A percentile compares a stretch with the other conserved stretches of the same genome.
phyloP scores from a whole-genome alignment of 2,888 invertebrate species.

The Heliconius ismenius region DNA sequence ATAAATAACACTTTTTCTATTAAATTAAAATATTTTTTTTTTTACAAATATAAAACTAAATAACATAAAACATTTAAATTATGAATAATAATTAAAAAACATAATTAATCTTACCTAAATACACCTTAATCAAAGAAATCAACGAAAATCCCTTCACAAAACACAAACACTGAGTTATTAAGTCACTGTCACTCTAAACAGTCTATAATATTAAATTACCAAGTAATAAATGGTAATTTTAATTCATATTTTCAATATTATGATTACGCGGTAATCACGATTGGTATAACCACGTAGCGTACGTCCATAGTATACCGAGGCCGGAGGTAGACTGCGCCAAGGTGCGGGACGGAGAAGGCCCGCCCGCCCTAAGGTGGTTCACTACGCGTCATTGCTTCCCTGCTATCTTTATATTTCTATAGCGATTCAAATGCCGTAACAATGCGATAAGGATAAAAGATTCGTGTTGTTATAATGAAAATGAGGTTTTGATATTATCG shows the following conservation, averaged over 20 bases:
- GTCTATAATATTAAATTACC: slow-evolving; percentile 13
- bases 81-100: not conserved
- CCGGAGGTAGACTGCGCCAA: slow-evolving; percentile 59
- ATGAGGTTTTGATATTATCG: slow-evolving; percentile 12
- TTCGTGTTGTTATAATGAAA: slow-evolving; percentile 6
- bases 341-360: slow-evolving; percentile 52
- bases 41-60: not conserved
- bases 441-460: slow-evolving; percentile 32
- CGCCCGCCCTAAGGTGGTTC: slow-evolving; percentile 57
- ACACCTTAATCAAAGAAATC: slow-evolving; percentile 38
- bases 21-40: not conserved
- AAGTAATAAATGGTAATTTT: slow-evolving; percentile 41
- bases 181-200: slow-evolving; percentile 41
- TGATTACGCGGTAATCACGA: slow-evolving; percentile 35
- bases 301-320: slow-evolving; percentile 46
- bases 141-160: slow-evolving; percentile 42
- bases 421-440: slow-evolving; percentile 34
- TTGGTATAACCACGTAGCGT: slow-evolving; percentile 37
- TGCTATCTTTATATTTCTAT: slow-evolving; percentile 40
- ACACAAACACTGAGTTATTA: slow-evolving; percentile 40
- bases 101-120: slow-evolving; percentile 46
- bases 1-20: too few relatives aligned
- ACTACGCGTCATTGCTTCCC: slow-evolving; percentile 41
- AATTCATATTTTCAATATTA: slow-evolving; percentile 50
- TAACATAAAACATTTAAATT: not conserved